Base-by-base conservation (phyloP, 2,113 vertebrate species). In the Macaca fascicularis region DNA sequence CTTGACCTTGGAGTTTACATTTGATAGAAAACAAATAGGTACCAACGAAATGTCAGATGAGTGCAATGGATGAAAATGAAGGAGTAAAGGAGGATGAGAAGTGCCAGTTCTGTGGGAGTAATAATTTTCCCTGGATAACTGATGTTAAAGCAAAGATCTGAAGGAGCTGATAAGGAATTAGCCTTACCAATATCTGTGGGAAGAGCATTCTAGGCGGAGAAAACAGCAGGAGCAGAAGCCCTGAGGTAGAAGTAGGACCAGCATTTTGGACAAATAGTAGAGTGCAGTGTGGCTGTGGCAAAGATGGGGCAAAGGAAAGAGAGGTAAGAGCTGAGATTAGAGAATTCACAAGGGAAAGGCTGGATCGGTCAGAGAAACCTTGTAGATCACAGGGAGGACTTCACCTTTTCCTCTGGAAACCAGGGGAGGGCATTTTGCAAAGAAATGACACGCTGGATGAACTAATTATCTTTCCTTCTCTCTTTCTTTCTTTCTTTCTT, bases 321-420 rank as follows among this genome's bases (percentile, higher is more conserved):
- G 45, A 0, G 0, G 1, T 8, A 25, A 79, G 55, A n/a, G 90
- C 6, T 17, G n/a, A 64, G 20, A 74, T 2, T 20, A 67, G 38
- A 48, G 13, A 89, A 40, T 2, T 35, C 14, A 20, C 0, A 5
- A 35, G 38, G 32, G 25, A n/a, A 86, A n/a, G 10, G 14, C 13
- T 48, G 7, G 52, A 25, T 1, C 16, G 52, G 23, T 30, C 79
- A 40, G 17, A 64, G n/a, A 48, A 43, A 2, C 74, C 52, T 6
- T 38, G 4, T 8, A 23, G 20, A 40, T 12, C 25, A 48, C 5
- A 74, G 12, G 0, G 11, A 30, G 38, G 35, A 50, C 64, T 32
- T 52, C 2, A 0, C 20, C 88, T 48, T 35, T 69, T 81, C 30
- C 48, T 72, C n/a, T 7, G 0, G 32, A 59, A 82, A 57, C 35